These are phyloP conservation scores for Diplodus puntazzo DNA, from an alignment of 2,797 vertebrate genomes.

Conservation along the genomic window DNA sequence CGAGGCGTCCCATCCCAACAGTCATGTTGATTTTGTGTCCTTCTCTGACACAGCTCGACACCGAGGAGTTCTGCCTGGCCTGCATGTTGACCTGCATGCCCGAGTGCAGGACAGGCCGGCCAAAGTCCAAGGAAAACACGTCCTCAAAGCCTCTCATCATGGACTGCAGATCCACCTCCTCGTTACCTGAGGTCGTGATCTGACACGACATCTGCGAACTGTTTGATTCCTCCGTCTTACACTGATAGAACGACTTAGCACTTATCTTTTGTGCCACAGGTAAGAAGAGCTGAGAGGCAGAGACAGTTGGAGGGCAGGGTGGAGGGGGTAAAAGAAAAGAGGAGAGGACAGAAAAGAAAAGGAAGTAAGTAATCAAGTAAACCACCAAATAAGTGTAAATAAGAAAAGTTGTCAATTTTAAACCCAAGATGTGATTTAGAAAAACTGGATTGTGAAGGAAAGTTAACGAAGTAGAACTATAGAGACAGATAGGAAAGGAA, in stretches of 20 bases:
- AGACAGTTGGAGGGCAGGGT: constrained; percentile 81
- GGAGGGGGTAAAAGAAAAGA: constrained; percentile 10
- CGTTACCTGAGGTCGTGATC: constrained; percentile 92
- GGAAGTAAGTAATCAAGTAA: constrained; percentile 49
- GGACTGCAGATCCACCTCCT: constrained; percentile 92
- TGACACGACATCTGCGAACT: constrained; percentile 95
- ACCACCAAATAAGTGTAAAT: constrained; percentile 42
- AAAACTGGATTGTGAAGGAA: constrained; percentile 24
- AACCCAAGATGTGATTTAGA: constrained; percentile 31
- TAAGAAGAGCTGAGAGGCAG: constrained; percentile 91
- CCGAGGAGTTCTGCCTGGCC: constrained; percentile 94
- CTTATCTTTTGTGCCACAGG: constrained; percentile 93
- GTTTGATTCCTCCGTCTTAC: constrained; percentile 94
- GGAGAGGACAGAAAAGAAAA: constrained; percentile 46
- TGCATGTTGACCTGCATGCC: constrained; percentile 95
- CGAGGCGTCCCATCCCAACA: constrained; percentile 87
- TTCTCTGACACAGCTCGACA: constrained; percentile 92
- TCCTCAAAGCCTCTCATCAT: constrained; percentile 94
- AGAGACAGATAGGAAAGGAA: constrained; percentile 12
- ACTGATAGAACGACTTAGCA: constrained; percentile 94
- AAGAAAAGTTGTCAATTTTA: constrained; percentile 35
- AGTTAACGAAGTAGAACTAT: constrained; percentile 17
- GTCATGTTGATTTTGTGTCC: constrained; percentile 94
- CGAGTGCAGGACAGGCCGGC: constrained; percentile 88
- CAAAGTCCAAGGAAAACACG: constrained; percentile 91